A percentile compares a stretch with the other conserved stretches of the same genome.
phyloP scores from a whole-genome alignment of 2,113 vertebrate species.

The Leptobrachium leishanense region DNA sequence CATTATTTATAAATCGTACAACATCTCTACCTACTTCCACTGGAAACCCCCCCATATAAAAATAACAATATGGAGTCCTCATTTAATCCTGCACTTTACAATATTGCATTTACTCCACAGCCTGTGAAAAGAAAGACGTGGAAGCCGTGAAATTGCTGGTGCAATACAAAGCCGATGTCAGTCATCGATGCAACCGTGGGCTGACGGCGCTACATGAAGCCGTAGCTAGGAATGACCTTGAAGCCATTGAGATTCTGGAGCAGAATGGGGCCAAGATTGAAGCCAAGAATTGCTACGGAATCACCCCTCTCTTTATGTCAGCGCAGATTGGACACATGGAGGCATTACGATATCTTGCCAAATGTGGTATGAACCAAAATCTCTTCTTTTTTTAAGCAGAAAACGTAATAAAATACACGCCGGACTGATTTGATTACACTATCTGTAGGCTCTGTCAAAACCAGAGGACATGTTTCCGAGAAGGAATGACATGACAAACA shows the following conservation, averaged over 20 bases:
- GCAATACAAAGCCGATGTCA: conserved; percentile 69
- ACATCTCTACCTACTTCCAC: no score
- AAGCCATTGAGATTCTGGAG: conserved; percentile 86
- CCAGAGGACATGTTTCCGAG: no score
- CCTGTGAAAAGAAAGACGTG: conserved; percentile 79
- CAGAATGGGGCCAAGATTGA: conserved; percentile 82
- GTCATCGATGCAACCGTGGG: conserved; percentile 78
- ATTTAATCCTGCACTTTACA: background rate
- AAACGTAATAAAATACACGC: no score
- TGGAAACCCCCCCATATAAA: no score
- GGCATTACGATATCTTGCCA: conserved; percentile 77
- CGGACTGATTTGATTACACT: no score
- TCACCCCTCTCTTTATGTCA: conserved; percentile 84
- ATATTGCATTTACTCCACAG: conserved; percentile 61
- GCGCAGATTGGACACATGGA: conserved; percentile 84
- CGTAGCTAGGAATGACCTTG: conserved; percentile 74
- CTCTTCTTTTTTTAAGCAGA: no score
- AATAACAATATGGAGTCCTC: no score
- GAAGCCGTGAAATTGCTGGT: conserved; percentile 74
- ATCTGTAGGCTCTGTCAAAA: no score
- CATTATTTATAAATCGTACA: no score
- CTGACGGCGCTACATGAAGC: conserved; percentile 90
- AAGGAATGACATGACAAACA: no score
- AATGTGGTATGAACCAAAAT: conserved; percentile 65
- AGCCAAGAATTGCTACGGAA: conserved; percentile 78